A percentile compares a stretch with the other conserved stretches of the same genome.
Conservation (phyloP, 2,888 invertebrate genomes). For the Himalopsyche tibetana region DNA sequence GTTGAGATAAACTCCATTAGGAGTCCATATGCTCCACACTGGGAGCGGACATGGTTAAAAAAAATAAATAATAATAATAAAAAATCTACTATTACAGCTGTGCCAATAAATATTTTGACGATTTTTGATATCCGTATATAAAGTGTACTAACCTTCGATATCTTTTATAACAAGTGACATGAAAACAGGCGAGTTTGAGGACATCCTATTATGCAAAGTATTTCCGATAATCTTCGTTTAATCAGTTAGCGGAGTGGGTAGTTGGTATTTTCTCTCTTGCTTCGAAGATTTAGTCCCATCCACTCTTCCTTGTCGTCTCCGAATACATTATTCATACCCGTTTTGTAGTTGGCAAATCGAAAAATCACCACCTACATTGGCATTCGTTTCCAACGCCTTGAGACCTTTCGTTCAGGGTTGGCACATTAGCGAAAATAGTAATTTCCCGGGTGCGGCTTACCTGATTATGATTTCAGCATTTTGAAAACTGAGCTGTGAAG, state of each 20-base stretch:
- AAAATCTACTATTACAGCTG: too few relatives aligned
- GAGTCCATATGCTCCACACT: too few relatives aligned
- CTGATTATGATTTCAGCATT: too few relatives aligned
- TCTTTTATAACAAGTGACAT: background rate
- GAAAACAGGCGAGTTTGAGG: background rate
- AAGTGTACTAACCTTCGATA: background rate
- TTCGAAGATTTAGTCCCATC: slow-evolving; percentile 47
- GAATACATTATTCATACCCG: slow-evolving; percentile 59
- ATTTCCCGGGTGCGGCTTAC: too few relatives aligned
- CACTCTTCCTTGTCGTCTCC: slow-evolving; percentile 48
- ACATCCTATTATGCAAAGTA: slow-evolving; percentile 4
- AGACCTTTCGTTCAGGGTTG: slow-evolving; percentile 39
- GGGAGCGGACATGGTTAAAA: too few relatives aligned
- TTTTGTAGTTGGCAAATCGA: slow-evolving; percentile 62
- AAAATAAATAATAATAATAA: too few relatives aligned
- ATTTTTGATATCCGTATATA: too few relatives aligned
- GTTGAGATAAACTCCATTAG: too few relatives aligned
- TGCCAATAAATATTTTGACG: too few relatives aligned
- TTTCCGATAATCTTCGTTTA: slow-evolving; percentile 21
- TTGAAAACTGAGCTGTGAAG: too few relatives aligned
- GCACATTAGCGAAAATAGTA: background rate
- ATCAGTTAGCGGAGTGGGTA: slow-evolving; percentile 19
- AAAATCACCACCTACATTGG: slow-evolving; percentile 61
- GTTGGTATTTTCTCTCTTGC: background rate
- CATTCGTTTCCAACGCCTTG: slow-evolving; percentile 53